Evolutionary conservation across 2,113 vertebrate genomes (phyloP), one percentile per base, ranked within the genome.

Genomic region (Oostethus manadensis): DNA sequence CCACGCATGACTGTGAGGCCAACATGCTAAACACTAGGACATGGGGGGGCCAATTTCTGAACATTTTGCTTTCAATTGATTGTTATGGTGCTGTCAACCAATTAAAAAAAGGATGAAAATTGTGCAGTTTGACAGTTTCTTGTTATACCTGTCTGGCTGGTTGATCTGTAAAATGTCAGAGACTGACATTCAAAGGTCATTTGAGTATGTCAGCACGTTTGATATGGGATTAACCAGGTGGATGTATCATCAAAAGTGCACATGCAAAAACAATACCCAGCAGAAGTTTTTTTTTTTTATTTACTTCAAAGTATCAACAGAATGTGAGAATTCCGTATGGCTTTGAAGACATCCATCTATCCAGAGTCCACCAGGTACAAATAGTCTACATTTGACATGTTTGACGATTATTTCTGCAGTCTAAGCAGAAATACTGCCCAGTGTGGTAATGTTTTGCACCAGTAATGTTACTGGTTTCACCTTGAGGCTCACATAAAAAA

Each of bases 151-250:
- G 40, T 76, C 42, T 51, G 60, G 46, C 80, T 79, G 78, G 78
- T 75, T 78, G 44, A 55, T 46, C 70, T 71, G 57, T 68, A 71
- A 80, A 80, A 88, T 82, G 85, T 81, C 84, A 88, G 46, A 71
- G 21, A 21, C 51, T 87, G 87, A 74, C 84, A 83, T 88, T 85
- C 84, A 89, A 87, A 88, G 86, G 85, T 88, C 81, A 84, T 76
- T 35, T 50, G 53, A 59, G 45, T 54, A 62, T 63, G 69, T 78
- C 56, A 64, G 60, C 58, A 78, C 62, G 66, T 74, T 70, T 68
- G 51, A 53, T 53, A 29, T 53, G 51, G 17, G 51, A 53, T 53
- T 53, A 51, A 53, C 29, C 23, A 53, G 29, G 9, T 53, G 23
- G 29, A 53, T 44, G 58, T 38, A 56, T 38, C 44, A 46, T 29